Evolutionary conservation across 2,113 vertebrate genomes (phyloP), one percentile per base, ranked within the genome.

Genomic region (Burhinus oedicnemus): DNA sequence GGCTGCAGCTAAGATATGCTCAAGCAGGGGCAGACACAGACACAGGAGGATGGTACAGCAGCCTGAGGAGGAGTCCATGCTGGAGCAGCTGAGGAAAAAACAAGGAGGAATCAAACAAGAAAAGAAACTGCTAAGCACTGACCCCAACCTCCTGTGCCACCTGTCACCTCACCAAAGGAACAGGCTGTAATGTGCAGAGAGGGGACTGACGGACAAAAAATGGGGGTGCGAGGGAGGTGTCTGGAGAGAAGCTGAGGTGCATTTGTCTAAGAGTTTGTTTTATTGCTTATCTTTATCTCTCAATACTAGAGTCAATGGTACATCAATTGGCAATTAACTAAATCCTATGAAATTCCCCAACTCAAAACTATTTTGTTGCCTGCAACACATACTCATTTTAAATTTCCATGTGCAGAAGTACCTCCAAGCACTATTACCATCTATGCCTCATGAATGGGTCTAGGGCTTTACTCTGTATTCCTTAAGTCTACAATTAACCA

Each of bases 161-260:
- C 21, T 36, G n/a, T 19, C 40, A 77, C 26, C 16, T 26, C 1
- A 0, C 22, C 51, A 58, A 83, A 70, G 7, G 36, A n/a, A 83
- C 0, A 0, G 62, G 15, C 36, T 57, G 15, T 19, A 77, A 58
- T 0, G 0, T 19, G 16, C 12, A 3, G 30, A 61, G 21, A 40
- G 19, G 6, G 16, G 23, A 65, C 19, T 52, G 16, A 9, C 1
- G 1, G 27, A 44, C 11, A 52, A 52, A 55, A 71, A 65, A 12
- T 5, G 2, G 7, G 3, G 15, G 3, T 26, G 36, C 0, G 0
- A 82, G 26, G 20, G 20, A 52, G 11, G 20, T 30, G 26, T 60
- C 26, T 52, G 27, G 23, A 38, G 7, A 60, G 29, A 18, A 61
- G 17, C 18, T 27, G 25, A 55, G 12, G 26, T 55, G 5, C 27